A percentile compares a stretch with the other conserved stretches of the same genome.
Evolutionary conservation across 2,113 vertebrate species (phyloP).

Genomic region (Circaetus cinerascens): DNA sequence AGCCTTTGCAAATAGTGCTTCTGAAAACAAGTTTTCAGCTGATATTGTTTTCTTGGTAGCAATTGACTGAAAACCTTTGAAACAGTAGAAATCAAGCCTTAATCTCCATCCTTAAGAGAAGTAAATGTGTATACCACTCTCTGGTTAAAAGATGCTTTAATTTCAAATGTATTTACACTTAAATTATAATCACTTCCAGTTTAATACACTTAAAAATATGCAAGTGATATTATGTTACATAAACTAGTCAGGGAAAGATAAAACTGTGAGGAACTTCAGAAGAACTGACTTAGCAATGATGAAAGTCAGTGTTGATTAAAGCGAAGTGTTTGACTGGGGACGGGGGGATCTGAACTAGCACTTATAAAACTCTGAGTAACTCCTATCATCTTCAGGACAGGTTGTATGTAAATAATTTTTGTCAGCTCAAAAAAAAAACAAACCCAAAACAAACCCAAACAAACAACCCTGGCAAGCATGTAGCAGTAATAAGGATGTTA

Average conservation of each 20-base stretch:
- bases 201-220: not conserved
- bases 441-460: not conserved
- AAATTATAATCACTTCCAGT: not conserved
- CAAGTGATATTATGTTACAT: not conserved
- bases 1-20: conserved; percentile 1
- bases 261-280: not conserved
- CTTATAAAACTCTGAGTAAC: not conserved
- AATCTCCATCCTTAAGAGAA: not conserved
- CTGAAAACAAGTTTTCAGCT: not conserved
- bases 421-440: not conserved
- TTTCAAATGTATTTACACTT: not conserved
- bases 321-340: not conserved
- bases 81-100: not conserved
- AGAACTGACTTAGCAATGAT: not conserved
- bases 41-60: not conserved
- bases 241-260: not conserved
- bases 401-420: not conserved
- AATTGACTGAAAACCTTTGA: not conserved
- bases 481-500: not conserved
- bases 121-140: not conserved
- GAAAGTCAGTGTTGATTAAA: not conserved
- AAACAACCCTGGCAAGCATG: not conserved
- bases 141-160: not conserved
- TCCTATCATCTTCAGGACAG: not conserved
- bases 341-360: not conserved